Evolutionary conservation across 2,797 vertebrate species (phyloP).

Genomic region (Chromobotia macracanthus): DNA sequence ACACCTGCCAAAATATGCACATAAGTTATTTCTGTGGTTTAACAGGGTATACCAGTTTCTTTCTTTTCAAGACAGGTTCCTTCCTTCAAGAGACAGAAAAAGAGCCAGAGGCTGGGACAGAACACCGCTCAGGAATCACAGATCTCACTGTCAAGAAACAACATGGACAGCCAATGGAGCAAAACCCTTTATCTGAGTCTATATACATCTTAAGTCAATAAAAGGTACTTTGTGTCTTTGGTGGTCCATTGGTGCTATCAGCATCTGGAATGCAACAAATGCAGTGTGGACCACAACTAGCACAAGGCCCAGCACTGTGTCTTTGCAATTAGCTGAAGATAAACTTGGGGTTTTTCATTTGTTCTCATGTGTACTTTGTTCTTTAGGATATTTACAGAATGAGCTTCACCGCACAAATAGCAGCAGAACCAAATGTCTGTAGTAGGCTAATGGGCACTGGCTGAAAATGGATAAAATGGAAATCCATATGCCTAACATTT

Average conservation of each 20-base stretch:
- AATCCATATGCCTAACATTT: background rate
- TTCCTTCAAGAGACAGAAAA: conserved; percentile 32
- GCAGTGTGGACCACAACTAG: conserved; percentile 64
- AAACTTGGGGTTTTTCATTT: conserved; percentile 74
- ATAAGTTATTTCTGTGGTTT: background rate
- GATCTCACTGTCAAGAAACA: conserved; percentile 59
- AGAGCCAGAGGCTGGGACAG: conserved; percentile 24
- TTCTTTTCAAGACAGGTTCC: conserved; percentile 6
- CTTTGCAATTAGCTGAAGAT: conserved; percentile 78
- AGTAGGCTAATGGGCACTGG: conserved; percentile 74
- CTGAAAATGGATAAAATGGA: conserved; percentile 65
- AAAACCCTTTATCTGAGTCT: conserved; percentile 73
- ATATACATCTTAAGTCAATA: conserved; percentile 72
- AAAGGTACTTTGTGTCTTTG: conserved; percentile 74
- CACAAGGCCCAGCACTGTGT: conserved; percentile 63
- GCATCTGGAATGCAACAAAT: conserved; percentile 74
- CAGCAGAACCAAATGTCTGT: conserved; percentile 70
- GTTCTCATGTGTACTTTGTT: conserved; percentile 74
- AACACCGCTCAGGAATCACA: conserved; percentile 11
- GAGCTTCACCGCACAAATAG: conserved; percentile 77
- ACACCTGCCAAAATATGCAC: conserved; percentile 5
- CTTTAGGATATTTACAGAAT: conserved; percentile 75
- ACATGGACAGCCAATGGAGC: conserved; percentile 64
- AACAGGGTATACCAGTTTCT: background rate
- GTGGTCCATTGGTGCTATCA: conserved; percentile 78